Base-by-base conservation (phyloP, 2,888 invertebrate genomes). In the Standfussiana lucernea region DNA sequence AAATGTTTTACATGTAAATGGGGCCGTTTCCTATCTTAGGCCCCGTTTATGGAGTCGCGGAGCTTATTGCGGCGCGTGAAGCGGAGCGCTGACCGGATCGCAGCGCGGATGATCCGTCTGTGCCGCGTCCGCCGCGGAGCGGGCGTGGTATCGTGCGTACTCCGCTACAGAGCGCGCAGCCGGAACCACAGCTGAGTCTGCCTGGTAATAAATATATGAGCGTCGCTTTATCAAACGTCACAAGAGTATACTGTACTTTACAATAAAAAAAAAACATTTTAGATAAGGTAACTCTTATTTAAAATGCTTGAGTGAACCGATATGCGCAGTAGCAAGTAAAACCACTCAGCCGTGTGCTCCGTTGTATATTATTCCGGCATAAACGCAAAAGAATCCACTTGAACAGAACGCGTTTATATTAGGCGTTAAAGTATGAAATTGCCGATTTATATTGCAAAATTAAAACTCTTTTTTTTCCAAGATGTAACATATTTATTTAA, bases 21-120 rank as follows among this genome's bases (percentile, higher is more conserved):
- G 76, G 79, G 79, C 67, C 82, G 72, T 83, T 80, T 72, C 67
- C 76, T 82, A 82, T 75, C 79, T 76, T 82, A 79, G 79, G 82
- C 62, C 82, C 68, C 24, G 76, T 82, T 79, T 76, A 72, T 72
- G 66, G 68, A 78, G 71, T 40, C 79, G 68, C 67, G 79, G 53
- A 82, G 82, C 53, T 59, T 79, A 35, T 56, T 28, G 76, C 82
- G 82, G 45, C 76, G 79, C 28, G 47, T 76, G 82, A 82, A 67
- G 77, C 59, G 62, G 53, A 53, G 50, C 50, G 66, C 70, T 83
- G 80, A 83, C 61, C 78, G 32, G 37, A 24, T 80, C 47, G 66
- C 50, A n/a, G 61, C 62, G 76, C 79, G 79, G 67, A 35, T 62
- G 53, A 18, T 56, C 21, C 79, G 79, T 28, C 76, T 82, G 79